Percentiles rank a stretch among this genome's conserved stretches.
phyloP scores from a whole-genome alignment of 2,888 invertebrate species.

The Melanostoma scalare region DNA sequence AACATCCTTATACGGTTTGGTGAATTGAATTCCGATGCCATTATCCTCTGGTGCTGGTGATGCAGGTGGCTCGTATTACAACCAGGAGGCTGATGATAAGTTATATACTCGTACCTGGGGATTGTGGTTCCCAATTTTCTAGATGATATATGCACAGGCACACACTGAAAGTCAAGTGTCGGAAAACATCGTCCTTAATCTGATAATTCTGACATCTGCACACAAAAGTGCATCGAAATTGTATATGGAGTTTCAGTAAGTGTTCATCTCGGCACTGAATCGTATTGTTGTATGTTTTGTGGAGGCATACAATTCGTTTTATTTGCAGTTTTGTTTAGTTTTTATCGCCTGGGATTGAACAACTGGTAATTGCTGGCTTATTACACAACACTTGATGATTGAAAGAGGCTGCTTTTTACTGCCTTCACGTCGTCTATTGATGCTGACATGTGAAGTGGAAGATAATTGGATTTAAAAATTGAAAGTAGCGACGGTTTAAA shows the following conservation, averaged over 20 bases:
- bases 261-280: slow-evolving; percentile 11
- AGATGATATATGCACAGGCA: slow-evolving; percentile 45
- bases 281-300: slow-evolving; percentile 19
- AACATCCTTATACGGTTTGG: slow-evolving; percentile 58
- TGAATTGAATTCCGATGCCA: slow-evolving; percentile 59
- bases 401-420: slow-evolving; percentile 24
- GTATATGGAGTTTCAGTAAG: slow-evolving; percentile 28
- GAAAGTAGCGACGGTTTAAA: not conserved
- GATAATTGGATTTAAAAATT: slow-evolving; percentile 49
- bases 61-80: slow-evolving; percentile 60
- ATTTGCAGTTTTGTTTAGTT: slow-evolving; percentile 31
- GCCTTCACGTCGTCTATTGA: slow-evolving; percentile 8
- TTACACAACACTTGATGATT: slow-evolving; percentile 61
- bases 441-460: slow-evolving; percentile 50
- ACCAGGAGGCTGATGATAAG: slow-evolving; percentile 17
- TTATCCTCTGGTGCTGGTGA: slow-evolving; percentile 28
- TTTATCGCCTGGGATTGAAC: slow-evolving; percentile 37
- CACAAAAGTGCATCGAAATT: slow-evolving; percentile 61
- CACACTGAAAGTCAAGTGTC: slow-evolving; percentile 61
- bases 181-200: slow-evolving; percentile 56
- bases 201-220: slow-evolving; percentile 67
- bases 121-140: slow-evolving; percentile 11
- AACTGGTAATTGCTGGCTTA: slow-evolving; percentile 65
- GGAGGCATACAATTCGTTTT: slow-evolving; percentile 12
- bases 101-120: slow-evolving; percentile 15